phyloP scores from a whole-genome alignment of 2,797 vertebrate genomes.

The Crenichthys baileyi region DNA sequence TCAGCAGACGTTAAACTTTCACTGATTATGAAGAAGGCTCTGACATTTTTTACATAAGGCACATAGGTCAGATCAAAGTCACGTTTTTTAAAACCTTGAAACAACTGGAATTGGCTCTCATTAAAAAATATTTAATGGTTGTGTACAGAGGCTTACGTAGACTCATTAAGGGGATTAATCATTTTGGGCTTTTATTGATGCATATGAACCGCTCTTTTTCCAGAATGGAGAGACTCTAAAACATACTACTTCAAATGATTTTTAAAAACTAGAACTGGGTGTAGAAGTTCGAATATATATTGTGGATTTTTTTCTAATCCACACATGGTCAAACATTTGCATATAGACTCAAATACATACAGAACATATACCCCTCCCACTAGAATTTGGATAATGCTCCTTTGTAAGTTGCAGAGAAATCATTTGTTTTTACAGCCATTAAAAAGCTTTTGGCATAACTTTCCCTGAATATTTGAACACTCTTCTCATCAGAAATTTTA shows the following conservation, averaged over 20 bases:
- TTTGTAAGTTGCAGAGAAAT: neutral
- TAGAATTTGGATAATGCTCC: neutral
- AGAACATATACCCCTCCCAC: neutral
- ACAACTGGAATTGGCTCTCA: neutral
- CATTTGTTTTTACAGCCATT: neutral
- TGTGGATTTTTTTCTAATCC: neutral
- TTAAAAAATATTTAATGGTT: neutral
- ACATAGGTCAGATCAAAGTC: slow-evolving; percentile 40
- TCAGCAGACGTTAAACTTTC: neutral
- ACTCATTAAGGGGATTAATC: neutral
- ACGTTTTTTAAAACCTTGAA: slow-evolving; percentile 4
- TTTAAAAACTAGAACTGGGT: neutral
- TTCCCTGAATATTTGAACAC: too few relatives aligned
- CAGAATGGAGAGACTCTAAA: neutral
- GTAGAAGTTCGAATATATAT: neutral
- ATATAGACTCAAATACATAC: neutral
- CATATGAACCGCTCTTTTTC: neutral
- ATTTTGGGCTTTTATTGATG: neutral
- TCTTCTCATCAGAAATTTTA: neutral
- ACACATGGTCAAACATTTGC: neutral
- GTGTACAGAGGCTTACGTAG: too few relatives aligned
- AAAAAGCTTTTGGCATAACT: neutral
- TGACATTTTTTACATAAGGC: slow-evolving; percentile 53
- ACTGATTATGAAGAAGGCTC: slow-evolving; percentile 10
- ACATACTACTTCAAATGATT: neutral